These are phyloP conservation scores for Chydorus sphaericus DNA, from an alignment of 2,888 invertebrate genomes.

Conservation along the genomic window DNA sequence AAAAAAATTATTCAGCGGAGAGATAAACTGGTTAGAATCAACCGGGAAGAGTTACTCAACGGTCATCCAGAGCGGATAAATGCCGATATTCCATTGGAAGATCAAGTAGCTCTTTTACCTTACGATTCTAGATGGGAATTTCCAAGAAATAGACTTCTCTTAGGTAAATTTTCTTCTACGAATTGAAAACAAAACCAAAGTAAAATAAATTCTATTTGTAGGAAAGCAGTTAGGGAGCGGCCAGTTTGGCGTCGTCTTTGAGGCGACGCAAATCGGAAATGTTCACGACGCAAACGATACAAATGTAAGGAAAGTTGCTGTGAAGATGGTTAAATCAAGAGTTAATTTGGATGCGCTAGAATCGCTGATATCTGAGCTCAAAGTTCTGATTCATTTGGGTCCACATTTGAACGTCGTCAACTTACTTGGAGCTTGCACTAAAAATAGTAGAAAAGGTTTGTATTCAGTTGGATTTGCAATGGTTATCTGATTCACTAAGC, in stretches of 20 bases:
- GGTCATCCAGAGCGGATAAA: too few species aligned
- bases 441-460: slow-evolving; percentile 74
- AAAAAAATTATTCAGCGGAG: too few species aligned
- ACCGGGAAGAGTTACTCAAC: too few species aligned
- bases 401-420: slow-evolving; percentile 91
- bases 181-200: neutral
- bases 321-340: slow-evolving; percentile 88
- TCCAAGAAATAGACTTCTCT: neutral
- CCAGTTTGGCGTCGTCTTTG: neutral
- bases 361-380: slow-evolving; percentile 78
- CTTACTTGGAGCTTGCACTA: slow-evolving; percentile 83
- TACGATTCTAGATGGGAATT: slow-evolving; percentile 5
- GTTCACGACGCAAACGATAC: slow-evolving; percentile 34
- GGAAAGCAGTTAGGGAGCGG: neutral
- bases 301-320: slow-evolving; percentile 79
- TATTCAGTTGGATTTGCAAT: neutral
- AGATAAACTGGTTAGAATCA: too few species aligned
- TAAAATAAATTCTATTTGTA: neutral
- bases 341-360: slow-evolving; percentile 70
- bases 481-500: neutral
- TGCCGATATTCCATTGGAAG: too few species aligned
- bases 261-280: neutral
- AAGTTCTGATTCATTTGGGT: slow-evolving; percentile 90
- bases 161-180: neutral
- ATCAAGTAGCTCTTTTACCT: slow-evolving; percentile 1